Conservation (phyloP, 1,140 invertebrate species). For the Hylaeus anthracinus region DNA sequence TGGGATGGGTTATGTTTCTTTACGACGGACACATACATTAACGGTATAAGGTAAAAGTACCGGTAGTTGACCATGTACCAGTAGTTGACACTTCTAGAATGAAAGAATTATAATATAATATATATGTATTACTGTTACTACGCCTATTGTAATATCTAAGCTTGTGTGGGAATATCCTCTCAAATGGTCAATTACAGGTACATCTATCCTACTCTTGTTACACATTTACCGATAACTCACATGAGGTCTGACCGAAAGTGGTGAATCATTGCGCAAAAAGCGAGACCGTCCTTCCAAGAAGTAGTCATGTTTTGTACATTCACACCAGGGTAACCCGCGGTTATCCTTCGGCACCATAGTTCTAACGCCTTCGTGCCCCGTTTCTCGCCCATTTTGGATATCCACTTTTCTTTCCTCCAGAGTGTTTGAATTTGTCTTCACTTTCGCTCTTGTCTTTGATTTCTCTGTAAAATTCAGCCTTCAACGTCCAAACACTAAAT, state of each 20-base stretch:
- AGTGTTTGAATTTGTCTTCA: background rate
- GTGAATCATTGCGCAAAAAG: constrained; percentile 98
- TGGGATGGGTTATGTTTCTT: too few species aligned
- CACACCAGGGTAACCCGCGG: constrained; percentile 93
- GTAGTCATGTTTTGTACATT: constrained; percentile 95
- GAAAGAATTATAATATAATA: too few species aligned
- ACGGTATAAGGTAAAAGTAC: too few species aligned
- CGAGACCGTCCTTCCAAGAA: constrained; percentile 95
- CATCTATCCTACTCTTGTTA: too few species aligned
- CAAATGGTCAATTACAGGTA: too few species aligned
- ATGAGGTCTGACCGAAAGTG: constrained; percentile 97
- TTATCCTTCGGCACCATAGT: constrained; percentile 92
- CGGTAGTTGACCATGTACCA: too few species aligned
- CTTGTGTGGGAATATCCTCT: too few species aligned
- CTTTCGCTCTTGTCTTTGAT: background rate
- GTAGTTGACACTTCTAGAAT: too few species aligned
- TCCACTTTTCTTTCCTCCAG: background rate
- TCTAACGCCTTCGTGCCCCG: constrained; percentile 93
- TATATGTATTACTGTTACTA: too few species aligned
- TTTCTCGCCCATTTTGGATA: constrained; percentile 86
- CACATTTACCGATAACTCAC: constrained; percentile 85
- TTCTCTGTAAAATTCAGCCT: background rate
- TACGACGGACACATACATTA: too few species aligned
- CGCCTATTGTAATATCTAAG: too few species aligned
- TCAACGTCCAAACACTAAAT: background rate